Evolutionary conservation across 2,113 vertebrate genomes (phyloP).

Genomic region (Chitala chitala): DNA sequence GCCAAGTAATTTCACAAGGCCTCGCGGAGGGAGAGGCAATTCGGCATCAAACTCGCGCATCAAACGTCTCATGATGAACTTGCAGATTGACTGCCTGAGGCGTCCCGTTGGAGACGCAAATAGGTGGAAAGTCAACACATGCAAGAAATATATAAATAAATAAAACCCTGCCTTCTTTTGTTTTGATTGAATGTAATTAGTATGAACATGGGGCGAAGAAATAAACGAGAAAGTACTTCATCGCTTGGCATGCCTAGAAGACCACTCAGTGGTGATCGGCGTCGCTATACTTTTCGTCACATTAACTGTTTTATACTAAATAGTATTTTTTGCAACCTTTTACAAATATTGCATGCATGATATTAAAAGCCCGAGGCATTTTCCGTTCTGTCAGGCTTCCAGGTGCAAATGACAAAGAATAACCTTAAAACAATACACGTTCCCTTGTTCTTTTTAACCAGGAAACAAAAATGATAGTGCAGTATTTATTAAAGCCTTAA

Average conservation of each 20-base stretch:
- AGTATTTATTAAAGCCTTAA: constrained; percentile 10
- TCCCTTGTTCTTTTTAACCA: constrained; percentile 1
- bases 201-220: too few species aligned
- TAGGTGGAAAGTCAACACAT: background rate
- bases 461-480: background rate
- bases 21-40: too few species aligned
- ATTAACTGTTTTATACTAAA: too few species aligned
- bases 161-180: background rate
- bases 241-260: too few species aligned
- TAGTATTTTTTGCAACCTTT: too few species aligned
- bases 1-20: constrained; percentile 13
- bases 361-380: too few species aligned
- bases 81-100: constrained; percentile 17
- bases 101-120: background rate
- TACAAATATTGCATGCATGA: too few species aligned
- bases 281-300: too few species aligned
- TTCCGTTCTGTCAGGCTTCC: too few species aligned
- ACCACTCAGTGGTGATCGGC: too few species aligned
- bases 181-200: background rate
- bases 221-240: too few species aligned
- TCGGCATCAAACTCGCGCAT: constrained; percentile 1
- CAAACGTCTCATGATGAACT: constrained; percentile 11
- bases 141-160: background rate
- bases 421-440: background rate
- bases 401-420: background rate